These are phyloP conservation scores for Siphamia tubifer DNA, from an alignment of 2,113 vertebrate species.

Conservation along the genomic window DNA sequence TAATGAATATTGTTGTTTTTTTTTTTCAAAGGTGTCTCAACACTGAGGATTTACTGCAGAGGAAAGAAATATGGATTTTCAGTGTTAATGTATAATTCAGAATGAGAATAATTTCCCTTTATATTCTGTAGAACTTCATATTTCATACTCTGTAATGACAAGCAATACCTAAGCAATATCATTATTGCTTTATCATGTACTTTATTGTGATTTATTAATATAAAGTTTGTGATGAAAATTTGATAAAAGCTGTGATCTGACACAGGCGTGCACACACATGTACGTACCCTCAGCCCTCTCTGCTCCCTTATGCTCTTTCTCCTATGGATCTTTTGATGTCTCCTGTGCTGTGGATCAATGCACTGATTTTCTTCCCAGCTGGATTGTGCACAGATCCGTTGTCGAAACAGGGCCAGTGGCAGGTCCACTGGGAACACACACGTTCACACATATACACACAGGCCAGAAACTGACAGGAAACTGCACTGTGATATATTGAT, in stretches of 20 bases:
- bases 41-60: neutral
- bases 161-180: conserved; percentile 3
- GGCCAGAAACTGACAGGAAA: conserved; percentile 49
- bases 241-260: conserved; percentile 16
- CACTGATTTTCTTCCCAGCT: conserved; percentile 48
- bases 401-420: conserved; percentile 53
- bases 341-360: conserved; percentile 59
- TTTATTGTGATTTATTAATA: too few relatives aligned
- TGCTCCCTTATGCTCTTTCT: conserved; percentile 40
- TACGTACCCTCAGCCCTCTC: neutral
- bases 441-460: neutral
- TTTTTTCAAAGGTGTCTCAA: neutral
- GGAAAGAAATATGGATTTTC: neutral
- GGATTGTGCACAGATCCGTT: conserved; percentile 56
- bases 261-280: neutral
- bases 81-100: too few relatives aligned
- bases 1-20: conserved; percentile 21
- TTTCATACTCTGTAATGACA: neutral
- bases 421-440: conserved; percentile 39
- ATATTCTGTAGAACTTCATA: neutral
- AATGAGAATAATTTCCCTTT: too few relatives aligned
- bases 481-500: conserved; percentile 57
- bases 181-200: too few relatives aligned
- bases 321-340: conserved; percentile 68
- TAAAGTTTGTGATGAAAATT: conserved; percentile 8